A percentile compares a stretch with the other conserved stretches of the same genome.
Conservation (phyloP, 2,888 invertebrate species). For the Temnothorax unifasciatus region DNA sequence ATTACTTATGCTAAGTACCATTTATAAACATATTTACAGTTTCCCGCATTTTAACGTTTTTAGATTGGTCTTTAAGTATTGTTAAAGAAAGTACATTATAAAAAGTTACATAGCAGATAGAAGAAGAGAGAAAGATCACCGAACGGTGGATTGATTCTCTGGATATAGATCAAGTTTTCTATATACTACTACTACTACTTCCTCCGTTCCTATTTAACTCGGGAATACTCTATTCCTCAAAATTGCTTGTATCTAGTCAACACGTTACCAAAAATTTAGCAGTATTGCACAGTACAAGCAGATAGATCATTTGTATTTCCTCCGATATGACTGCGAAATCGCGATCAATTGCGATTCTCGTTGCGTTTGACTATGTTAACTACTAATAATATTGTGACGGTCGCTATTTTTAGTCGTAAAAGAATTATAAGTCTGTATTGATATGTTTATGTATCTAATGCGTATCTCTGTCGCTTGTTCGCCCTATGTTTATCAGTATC, state of each 20-base stretch:
- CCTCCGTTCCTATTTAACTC: conserved; percentile 43
- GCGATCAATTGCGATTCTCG: background rate
- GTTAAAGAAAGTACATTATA: conserved; percentile 68
- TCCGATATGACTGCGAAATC: conserved; percentile 30
- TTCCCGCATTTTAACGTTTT: conserved; percentile 69
- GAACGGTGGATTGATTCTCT: background rate
- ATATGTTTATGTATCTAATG: conserved; percentile 27
- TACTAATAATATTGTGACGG: conserved; percentile 14
- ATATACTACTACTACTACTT: conserved; percentile 52
- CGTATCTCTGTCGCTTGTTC: conserved; percentile 49
- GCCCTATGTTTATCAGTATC: background rate
- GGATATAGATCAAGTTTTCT: conserved; percentile 49
- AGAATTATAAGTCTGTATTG: background rate
- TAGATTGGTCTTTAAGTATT: conserved; percentile 68
- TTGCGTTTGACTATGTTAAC: conserved; percentile 28
- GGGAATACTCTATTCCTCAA: conserved; percentile 61
- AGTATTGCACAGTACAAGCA: conserved; percentile 64
- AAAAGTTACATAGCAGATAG: conserved; percentile 40
- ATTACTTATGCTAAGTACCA: conserved; percentile 68
- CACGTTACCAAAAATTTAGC: conserved; percentile 69
- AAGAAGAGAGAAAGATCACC: background rate
- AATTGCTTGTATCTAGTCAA: conserved; percentile 71
- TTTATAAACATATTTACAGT: conserved; percentile 67
- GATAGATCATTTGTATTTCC: conserved; percentile 45
- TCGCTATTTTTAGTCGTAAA: conserved; percentile 36